Conservation (phyloP, 2,797 vertebrate species). For the Hoplostethus mediterraneus region DNA sequence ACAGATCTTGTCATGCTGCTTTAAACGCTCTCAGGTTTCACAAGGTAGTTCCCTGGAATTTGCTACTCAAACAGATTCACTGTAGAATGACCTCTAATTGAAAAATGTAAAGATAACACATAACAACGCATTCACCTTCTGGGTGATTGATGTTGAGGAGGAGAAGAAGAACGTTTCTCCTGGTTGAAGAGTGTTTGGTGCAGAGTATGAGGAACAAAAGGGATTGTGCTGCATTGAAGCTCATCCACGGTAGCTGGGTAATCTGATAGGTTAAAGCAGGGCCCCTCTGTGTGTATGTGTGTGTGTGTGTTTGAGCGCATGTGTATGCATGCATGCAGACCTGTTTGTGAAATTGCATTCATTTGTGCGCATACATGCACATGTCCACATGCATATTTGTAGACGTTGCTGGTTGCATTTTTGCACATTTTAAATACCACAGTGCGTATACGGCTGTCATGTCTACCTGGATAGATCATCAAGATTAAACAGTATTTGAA, state of each 20-base stretch:
- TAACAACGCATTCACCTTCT: slow-evolving; percentile 34
- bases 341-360: slow-evolving; percentile 35
- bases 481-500: slow-evolving; percentile 67
- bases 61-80: slow-evolving; percentile 26
- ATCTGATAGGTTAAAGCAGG: slow-evolving; percentile 59
- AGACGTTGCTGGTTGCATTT: slow-evolving; percentile 12
- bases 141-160: slow-evolving; percentile 47
- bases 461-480: slow-evolving; percentile 57
- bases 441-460: slow-evolving; percentile 5
- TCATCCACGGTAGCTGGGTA: slow-evolving; percentile 37
- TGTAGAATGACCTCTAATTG: background rate
- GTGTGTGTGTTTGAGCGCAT: slow-evolving; percentile 15
- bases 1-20: slow-evolving; percentile 71
- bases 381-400: slow-evolving; percentile 5
- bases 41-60: slow-evolving; percentile 33
- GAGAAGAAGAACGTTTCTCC: slow-evolving; percentile 29
- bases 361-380: slow-evolving; percentile 5
- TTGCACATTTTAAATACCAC: slow-evolving; percentile 25
- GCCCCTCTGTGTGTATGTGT: slow-evolving; percentile 30
- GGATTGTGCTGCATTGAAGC: slow-evolving; percentile 31
- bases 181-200: background rate
- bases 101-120: slow-evolving; percentile 40
- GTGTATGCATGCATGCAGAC: slow-evolving; percentile 19
- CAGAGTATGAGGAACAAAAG: slow-evolving; percentile 13
- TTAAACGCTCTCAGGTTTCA: slow-evolving; percentile 62